Evolutionary conservation across 2,797 vertebrate species (phyloP).

Genomic region (Alca torda): DNA sequence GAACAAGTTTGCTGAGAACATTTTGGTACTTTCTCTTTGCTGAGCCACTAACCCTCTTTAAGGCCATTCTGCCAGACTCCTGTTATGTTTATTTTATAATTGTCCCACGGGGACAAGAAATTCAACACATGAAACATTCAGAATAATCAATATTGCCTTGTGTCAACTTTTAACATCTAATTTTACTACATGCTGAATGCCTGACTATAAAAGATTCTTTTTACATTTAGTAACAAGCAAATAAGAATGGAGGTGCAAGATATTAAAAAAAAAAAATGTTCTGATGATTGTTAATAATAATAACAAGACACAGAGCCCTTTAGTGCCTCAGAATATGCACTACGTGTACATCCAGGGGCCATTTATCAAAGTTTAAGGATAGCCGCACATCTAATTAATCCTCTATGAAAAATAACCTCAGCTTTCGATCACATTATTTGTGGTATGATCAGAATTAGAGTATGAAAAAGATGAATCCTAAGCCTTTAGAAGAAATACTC

Average conservation of each 20-base stretch:
- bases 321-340: conserved; percentile 6
- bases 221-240: conserved; percentile 35
- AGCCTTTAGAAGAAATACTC: conserved; percentile 51
- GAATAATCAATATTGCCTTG: conserved; percentile 59
- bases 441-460: conserved; percentile 42
- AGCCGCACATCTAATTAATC: conserved; percentile 17
- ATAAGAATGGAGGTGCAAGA: conserved; percentile 14
- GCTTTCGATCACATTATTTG: conserved; percentile 18
- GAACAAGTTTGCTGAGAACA: conserved; percentile 54
- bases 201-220: conserved; percentile 36
- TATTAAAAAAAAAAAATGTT: background rate
- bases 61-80: conserved; percentile 74
- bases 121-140: conserved; percentile 90
- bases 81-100: conserved; percentile 74
- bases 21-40: conserved; percentile 56
- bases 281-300: background rate
- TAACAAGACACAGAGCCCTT: background rate
- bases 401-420: conserved; percentile 49
- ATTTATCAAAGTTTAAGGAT: conserved; percentile 1
- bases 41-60: conserved; percentile 71
- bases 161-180: conserved; percentile 49
- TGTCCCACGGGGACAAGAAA: conserved; percentile 91
- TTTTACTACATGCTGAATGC: conserved; percentile 37
- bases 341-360: conserved; percentile 9
- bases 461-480: conserved; percentile 31